These are phyloP conservation scores for Ormyrus pomaceus DNA, from an alignment of 2,888 invertebrate genomes.

Conservation along the genomic window DNA sequence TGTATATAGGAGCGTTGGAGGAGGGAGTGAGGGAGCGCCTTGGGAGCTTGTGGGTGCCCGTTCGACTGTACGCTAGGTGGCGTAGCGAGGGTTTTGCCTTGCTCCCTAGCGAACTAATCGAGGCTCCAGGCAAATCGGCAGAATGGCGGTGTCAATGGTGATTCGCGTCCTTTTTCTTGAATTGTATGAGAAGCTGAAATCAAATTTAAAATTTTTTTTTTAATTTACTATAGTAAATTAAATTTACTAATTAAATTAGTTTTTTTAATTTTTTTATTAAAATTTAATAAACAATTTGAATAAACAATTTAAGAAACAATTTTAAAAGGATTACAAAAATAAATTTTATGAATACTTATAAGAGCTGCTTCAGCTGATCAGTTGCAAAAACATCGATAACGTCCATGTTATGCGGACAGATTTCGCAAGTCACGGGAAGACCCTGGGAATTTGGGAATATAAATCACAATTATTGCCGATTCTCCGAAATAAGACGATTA, in stretches of 20 bases:
- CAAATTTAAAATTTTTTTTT: no score
- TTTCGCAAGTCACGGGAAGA: constrained; percentile 97
- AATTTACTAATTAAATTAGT: no score
- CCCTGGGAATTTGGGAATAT: constrained; percentile 76
- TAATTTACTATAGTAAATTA: no score
- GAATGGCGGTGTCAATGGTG: constrained; percentile 96
- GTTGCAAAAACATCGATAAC: constrained; percentile 99
- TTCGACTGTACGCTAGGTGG: no score
- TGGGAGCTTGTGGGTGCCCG: no score
- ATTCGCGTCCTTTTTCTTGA: constrained; percentile 90
- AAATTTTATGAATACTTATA: neutral
- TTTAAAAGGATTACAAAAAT: neutral
- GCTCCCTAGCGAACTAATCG: no score
- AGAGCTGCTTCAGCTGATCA: constrained; percentile 85
- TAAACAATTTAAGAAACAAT: neutral
- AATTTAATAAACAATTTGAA: no score
- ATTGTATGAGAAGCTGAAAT: constrained; percentile 90
- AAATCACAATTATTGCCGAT: neutral
- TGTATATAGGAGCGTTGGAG: no score
- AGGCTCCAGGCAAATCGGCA: no score
- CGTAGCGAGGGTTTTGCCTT: no score
- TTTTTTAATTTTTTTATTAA: neutral
- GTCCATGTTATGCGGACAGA: constrained; percentile 97
- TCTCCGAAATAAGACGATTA: no score
- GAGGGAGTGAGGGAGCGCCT: no score